Conservation (phyloP, 2,113 vertebrate species). For the Seriola rivoliana region DNA sequence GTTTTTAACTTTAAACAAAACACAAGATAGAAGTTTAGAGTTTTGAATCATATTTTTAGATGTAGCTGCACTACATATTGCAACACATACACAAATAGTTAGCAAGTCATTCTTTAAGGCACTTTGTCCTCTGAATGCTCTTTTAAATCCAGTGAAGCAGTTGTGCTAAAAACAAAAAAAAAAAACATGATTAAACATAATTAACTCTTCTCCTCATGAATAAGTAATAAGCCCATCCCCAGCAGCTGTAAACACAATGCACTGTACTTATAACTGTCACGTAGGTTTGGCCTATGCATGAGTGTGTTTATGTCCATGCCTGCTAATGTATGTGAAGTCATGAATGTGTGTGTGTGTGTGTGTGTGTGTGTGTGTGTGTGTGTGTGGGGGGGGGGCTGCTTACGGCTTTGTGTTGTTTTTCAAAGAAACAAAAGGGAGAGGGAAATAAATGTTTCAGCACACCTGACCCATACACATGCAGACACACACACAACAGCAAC, state of each 20-base stretch:
- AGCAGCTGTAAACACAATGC: slow-evolving; percentile 45
- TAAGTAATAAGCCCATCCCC: slow-evolving; percentile 31
- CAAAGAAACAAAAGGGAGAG: slow-evolving; percentile 4
- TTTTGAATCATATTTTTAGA: neutral
- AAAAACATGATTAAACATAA: slow-evolving; percentile 36
- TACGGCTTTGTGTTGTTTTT: slow-evolving; percentile 23
- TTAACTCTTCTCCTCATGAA: slow-evolving; percentile 45
- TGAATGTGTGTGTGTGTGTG: neutral
- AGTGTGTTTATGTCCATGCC: slow-evolving; percentile 1
- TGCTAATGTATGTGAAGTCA: slow-evolving; percentile 9
- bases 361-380: no score
- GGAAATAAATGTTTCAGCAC: slow-evolving; percentile 12
- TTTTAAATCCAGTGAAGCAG: slow-evolving; percentile 28
- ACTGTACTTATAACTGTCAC: slow-evolving; percentile 3
- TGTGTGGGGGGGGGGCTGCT: neutral
- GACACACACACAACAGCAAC: neutral
- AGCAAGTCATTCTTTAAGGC: slow-evolving; percentile 22
- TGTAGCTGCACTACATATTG: neutral
- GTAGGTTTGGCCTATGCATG: slow-evolving; percentile 13
- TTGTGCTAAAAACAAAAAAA: slow-evolving; percentile 48
- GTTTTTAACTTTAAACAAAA: slow-evolving; percentile 20
- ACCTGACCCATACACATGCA: neutral
- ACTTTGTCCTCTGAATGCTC: slow-evolving; percentile 43
- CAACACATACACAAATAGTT: neutral
- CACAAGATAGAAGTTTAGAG: neutral